Base-by-base conservation (phyloP, 2,888 invertebrate species). In the Strigamia crassipes region DNA sequence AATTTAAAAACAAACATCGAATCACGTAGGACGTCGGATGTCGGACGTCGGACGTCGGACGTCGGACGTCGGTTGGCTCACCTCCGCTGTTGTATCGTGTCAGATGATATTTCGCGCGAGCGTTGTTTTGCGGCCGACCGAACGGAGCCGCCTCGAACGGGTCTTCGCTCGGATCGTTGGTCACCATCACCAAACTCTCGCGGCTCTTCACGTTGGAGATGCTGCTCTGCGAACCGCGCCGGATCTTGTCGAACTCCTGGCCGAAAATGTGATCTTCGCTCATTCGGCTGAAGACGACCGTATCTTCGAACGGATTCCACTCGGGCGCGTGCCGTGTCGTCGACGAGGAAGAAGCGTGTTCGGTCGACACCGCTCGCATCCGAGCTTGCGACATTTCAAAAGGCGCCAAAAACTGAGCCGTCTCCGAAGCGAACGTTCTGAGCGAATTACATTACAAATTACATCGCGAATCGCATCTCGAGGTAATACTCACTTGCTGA, bases 241-340 rank as follows among this genome's bases (percentile, higher is more conserved):
- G 89, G 85, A 94, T 92, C 88, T 93, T 93, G 87, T 94, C 94
- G 87, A 94, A 94, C 88, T 94, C 94, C 61, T 92, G 93, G 82
- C 94, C 94, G 88, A 94, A 94, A 85, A 94, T 91, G 85, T 93
- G 92, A 89, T 94, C 94, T 86, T 94, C 94, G 5, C 92, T 92
- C 89, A 93, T 90, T 86, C 92, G 92, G 86, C 91, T 91, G 87
- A 94, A 93, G 34, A 92, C 92, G 82, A 88, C 88, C 81, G 91
- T 90, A 85, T 93, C 93, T 86, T 93, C 93, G 86, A 95, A 95
- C 1, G 95, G 95, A 89, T 95, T 95, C 94, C 94, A 94, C 84
- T 93, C 92, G 6, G 91, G 90, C 23, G 90, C 86, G 79, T 87
- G 84, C 78, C 84, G 84, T 18, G 84, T 79, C 31, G 84, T 27